Evolutionary conservation across 35 echinoderm and acorn worm species (phyloP).

Genomic region (Apostichopus parvimensis): DNA sequence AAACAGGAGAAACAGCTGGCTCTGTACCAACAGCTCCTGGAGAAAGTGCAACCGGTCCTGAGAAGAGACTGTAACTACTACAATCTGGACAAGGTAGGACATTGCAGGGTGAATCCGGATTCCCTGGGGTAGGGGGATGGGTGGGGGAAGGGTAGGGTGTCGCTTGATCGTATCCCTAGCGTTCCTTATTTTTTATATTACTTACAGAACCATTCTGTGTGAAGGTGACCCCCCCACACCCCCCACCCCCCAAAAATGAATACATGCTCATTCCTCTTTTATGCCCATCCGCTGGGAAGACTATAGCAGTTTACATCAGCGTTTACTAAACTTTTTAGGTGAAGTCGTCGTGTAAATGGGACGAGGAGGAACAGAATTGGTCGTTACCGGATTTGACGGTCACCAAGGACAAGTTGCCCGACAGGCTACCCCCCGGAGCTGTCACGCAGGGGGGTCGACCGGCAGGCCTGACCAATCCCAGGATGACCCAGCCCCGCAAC

Average conservation of each 20-base stretch:
- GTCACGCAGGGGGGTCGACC: slow-evolving; percentile 79
- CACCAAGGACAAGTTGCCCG: slow-evolving; percentile 78
- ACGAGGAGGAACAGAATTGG: slow-evolving; percentile 91
- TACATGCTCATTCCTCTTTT: too few relatives aligned
- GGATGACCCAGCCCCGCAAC: slow-evolving; percentile 30
- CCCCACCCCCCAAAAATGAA: too few relatives aligned
- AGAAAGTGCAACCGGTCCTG: slow-evolving; percentile 86
- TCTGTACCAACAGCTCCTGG: slow-evolving; percentile 84
- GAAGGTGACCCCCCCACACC: too few relatives aligned
- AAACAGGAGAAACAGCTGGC: slow-evolving; percentile 98
- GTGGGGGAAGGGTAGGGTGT: too few relatives aligned
- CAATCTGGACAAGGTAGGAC: slow-evolving; percentile 75
- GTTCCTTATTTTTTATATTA: too few relatives aligned
- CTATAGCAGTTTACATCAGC: too few relatives aligned
- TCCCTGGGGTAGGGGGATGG: background rate
- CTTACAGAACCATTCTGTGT: too few relatives aligned
- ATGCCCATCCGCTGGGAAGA: too few relatives aligned
- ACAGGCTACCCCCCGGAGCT: slow-evolving; percentile 43
- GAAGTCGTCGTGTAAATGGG: slow-evolving; percentile 81
- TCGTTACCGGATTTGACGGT: slow-evolving; percentile 76
- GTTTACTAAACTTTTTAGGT: slow-evolving; percentile 35
- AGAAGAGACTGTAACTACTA: slow-evolving; percentile 92
- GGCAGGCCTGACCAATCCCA: slow-evolving; percentile 65
- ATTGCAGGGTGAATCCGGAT: too few relatives aligned
- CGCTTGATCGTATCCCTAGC: too few relatives aligned